Conservation (phyloP, 2,797 vertebrate genomes). For the Eidolon dupreanum region DNA sequence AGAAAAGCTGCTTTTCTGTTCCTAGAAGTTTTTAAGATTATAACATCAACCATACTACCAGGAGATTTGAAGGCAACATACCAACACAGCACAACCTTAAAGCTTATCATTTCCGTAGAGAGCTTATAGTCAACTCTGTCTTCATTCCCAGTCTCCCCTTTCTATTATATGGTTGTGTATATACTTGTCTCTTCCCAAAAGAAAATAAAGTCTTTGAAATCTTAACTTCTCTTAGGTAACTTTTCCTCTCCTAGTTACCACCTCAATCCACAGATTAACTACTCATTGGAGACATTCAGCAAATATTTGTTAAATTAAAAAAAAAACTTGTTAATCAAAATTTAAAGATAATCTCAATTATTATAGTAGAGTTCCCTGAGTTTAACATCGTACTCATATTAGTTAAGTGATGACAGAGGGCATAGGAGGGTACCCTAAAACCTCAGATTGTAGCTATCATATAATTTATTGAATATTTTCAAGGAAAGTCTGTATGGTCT, state of each 20-base stretch:
- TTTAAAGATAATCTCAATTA: conserved; percentile 2
- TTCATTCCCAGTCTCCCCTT: background rate
- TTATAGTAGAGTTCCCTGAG: background rate
- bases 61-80: background rate
- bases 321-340: background rate
- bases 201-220: background rate
- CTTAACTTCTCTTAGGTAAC: background rate
- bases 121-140: background rate
- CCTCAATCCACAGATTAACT: background rate
- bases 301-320: conserved; percentile 29
- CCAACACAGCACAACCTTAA: background rate
- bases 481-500: background rate
- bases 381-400: background rate
- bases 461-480: background rate
- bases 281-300: background rate
- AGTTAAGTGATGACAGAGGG: background rate
- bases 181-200: background rate
- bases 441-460: background rate
- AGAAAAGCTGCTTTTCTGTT: background rate
- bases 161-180: background rate
- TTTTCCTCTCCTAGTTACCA: background rate
- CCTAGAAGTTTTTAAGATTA: background rate
- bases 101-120: background rate
- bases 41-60: background rate
- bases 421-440: background rate